A percentile compares a stretch with the other conserved stretches of the same genome.
These are phyloP conservation scores for Conistra vaccinii DNA, from an alignment of 2,888 invertebrate genomes.

Conservation along the genomic window DNA sequence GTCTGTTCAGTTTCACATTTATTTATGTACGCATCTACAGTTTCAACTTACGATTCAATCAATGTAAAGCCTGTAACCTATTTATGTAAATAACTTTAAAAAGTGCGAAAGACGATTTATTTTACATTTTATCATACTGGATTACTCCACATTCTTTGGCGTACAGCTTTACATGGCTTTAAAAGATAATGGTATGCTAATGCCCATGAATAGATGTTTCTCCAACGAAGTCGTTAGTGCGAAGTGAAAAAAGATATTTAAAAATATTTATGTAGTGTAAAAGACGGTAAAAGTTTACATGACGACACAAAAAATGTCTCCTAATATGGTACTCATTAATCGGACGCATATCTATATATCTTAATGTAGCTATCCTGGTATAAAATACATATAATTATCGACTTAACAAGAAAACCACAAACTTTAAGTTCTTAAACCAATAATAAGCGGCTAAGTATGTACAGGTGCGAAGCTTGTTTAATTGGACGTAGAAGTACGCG, in stretches of 20 bases:
- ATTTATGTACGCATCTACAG: conserved; percentile 48
- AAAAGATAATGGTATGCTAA: conserved; percentile 83
- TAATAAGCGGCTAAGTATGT: conserved; percentile 67
- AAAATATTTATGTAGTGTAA: conserved; percentile 60
- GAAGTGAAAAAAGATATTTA: conserved; percentile 69
- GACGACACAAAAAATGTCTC: conserved; percentile 43
- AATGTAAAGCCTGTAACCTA: conserved; percentile 71
- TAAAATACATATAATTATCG: conserved; percentile 57
- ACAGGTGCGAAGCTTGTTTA: conserved; percentile 74
- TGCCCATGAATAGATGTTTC: conserved; percentile 74
- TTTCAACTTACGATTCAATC: conserved; percentile 70
- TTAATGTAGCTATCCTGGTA: conserved; percentile 44
- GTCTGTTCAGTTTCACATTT: conserved; percentile 39
- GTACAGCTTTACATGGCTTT: conserved; percentile 78
- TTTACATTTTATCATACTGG: conserved; percentile 75
- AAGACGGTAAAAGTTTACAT: conserved; percentile 51
- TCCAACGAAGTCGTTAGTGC: conserved; percentile 70
- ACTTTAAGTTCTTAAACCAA: conserved; percentile 57
- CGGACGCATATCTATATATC: conserved; percentile 47
- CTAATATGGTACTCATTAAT: conserved; percentile 58
- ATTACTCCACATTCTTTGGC: conserved; percentile 78
- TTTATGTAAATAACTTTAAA: conserved; percentile 72
- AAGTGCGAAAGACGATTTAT: conserved; percentile 71
- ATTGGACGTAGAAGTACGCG: conserved; percentile 79
- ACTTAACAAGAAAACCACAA: conserved; percentile 59